Evolutionary conservation across 1,140 invertebrate genomes (phyloP), one percentile per base, ranked within the genome.

Genomic region (Hycleus cichorii): DNA sequence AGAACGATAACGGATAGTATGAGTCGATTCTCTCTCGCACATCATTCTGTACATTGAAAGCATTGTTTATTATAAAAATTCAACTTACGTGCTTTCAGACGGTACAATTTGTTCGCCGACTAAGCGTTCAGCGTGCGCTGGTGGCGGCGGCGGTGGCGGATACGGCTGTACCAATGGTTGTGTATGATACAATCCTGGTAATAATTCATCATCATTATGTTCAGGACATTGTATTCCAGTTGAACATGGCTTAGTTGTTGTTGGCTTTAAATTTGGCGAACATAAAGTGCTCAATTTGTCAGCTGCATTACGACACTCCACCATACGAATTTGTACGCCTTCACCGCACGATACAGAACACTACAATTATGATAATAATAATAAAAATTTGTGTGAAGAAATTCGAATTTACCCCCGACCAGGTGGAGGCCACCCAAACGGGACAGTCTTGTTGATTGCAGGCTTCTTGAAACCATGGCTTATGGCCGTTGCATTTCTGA

Each of bases 321-420:
- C 88, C 12, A 80, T 83, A 26, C 91, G 78, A 3, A 85, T 87
- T 75, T 90, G 89, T n/a, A 87, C 76, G 0, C 91, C 91, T 71
- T 82, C 83, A 3, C 90, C 92, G 68, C 91, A 95, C 2, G 85
- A 86, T 6, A 86, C 85, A n/a, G 90, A 93, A 70, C 91, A 95
- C 91, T 93, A 72, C 3, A 43, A 60, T 10, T 39, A 53, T 49
- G 11, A 4, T 39, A 44, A 7, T 46, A 61, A 42, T 25, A 52
- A 50, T 57, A 57, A 26, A 10, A 43, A 52, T 18, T 18, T 18
- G 18, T 18, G 18, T 18, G 18, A 43, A 38, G 2, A 12, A 39
- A 18, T 18, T 18, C 9, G 6, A 64, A 80, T 85, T 88, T 81
- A 94, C 91, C 73, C 88, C 83, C 57, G 90, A 91, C 91, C 91